These are phyloP conservation scores for Anneissia japonica DNA, from an alignment of 35 echinoderm and acorn worm species.

Conservation along the genomic window DNA sequence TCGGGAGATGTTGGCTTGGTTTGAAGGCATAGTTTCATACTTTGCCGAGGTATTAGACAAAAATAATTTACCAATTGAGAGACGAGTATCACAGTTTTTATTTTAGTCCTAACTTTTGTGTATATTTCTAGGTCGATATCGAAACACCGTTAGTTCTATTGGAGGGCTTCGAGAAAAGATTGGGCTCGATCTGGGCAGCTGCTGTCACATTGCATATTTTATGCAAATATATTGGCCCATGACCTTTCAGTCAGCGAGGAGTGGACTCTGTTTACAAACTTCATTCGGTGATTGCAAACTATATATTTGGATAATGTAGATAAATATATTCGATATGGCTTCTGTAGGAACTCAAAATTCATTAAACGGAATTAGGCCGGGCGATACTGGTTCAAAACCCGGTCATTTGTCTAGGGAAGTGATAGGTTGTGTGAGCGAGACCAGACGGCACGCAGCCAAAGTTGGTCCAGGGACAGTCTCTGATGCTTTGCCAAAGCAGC, in stretches of 20 bases:
- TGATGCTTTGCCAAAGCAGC: background rate
- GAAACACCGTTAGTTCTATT: background rate
- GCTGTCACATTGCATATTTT: constrained; percentile 1
- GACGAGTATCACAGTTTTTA: background rate
- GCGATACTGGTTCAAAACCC: background rate
- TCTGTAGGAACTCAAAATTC: background rate
- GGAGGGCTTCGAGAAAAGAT: background rate
- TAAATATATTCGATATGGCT: background rate
- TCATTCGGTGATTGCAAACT: background rate
- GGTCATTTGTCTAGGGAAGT: background rate
- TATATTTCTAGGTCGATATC: background rate
- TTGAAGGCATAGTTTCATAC: background rate
- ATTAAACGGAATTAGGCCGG: background rate
- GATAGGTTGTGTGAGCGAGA: background rate
- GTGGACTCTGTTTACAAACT: background rate
- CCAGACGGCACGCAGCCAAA: background rate
- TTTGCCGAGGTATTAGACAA: background rate
- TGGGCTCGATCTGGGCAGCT: background rate
- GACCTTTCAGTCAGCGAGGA: background rate
- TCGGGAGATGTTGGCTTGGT: background rate
- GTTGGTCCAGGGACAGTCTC: background rate
- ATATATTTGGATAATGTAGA: background rate
- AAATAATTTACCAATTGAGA: background rate
- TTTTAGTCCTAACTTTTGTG: background rate
- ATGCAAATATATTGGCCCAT: background rate